A percentile compares a stretch with the other conserved stretches of the same genome.
phyloP scores from a whole-genome alignment of 2,888 invertebrate genomes.

The Furcula furcula region DNA sequence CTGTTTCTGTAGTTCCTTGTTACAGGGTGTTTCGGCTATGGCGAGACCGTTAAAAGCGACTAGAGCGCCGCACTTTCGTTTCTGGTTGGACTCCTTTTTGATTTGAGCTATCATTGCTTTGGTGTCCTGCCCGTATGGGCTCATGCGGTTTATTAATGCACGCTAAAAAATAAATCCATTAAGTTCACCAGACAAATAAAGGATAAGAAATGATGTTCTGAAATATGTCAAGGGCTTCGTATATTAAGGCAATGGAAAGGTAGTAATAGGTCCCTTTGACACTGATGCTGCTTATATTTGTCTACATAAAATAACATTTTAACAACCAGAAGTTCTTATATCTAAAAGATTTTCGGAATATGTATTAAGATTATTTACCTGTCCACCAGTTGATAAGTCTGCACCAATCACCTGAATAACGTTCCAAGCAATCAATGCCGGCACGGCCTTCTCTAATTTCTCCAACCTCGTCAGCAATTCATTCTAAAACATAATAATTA shows the following conservation, averaged over 20 bases:
- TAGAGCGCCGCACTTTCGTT: conserved; percentile 30
- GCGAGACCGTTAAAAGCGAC: conserved; percentile 36
- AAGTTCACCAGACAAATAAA: no score
- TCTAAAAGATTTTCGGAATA: no score
- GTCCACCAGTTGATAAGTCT: conserved; percentile 41
- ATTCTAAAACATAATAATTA: conserved; percentile 52
- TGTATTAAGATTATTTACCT: conserved; percentile 37
- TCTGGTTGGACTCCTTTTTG: conserved; percentile 28
- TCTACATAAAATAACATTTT: no score
- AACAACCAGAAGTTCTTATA: no score
- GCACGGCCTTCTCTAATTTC: conserved; percentile 83
- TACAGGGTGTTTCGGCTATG: conserved; percentile 14
- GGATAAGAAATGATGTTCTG: no score
- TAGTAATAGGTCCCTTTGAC: no score
- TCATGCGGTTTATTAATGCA: conserved; percentile 54
- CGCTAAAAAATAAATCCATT: conserved; percentile 35
- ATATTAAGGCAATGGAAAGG: no score
- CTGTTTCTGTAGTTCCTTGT: conserved; percentile 43
- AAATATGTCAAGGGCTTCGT: no score
- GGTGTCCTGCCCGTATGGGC: conserved; percentile 45
- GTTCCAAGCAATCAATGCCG: conserved; percentile 84
- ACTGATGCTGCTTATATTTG: no score
- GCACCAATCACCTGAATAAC: conserved; percentile 68
- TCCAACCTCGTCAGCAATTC: conserved; percentile 79
- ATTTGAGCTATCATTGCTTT: conserved; percentile 43